phyloP scores from a whole-genome alignment of 2,888 invertebrate genomes.

The Ectropis crepuscularia region DNA sequence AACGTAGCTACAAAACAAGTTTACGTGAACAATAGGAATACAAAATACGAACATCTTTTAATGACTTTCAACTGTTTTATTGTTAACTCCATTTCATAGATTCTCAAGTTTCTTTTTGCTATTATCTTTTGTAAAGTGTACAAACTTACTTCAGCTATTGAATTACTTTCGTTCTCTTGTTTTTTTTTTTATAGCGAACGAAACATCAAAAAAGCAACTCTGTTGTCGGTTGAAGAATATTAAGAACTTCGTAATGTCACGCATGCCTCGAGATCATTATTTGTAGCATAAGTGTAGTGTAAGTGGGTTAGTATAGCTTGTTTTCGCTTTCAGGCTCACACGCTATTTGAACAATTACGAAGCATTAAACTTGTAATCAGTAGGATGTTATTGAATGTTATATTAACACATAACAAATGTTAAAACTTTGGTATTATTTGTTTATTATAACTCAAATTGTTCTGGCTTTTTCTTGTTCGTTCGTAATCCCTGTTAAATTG shows the following conservation, averaged over 20 bases:
- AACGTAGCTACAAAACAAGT: slow-evolving; percentile 7
- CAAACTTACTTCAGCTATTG: too few species aligned
- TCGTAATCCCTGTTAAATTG: too few species aligned
- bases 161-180: neutral
- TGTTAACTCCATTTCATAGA: neutral
- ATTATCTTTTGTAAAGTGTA: too few species aligned
- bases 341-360: slow-evolving; percentile 23
- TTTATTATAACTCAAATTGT: too few species aligned
- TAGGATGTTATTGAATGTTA: too few species aligned
- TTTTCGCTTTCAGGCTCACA: slow-evolving; percentile 34
- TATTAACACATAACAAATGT: too few species aligned
- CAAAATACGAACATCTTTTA: slow-evolving; percentile 3
- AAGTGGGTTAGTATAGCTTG: slow-evolving; percentile 26
- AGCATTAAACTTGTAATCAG: too few species aligned
- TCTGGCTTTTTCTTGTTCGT: too few species aligned
- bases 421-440: too few species aligned
- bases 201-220: too few species aligned
- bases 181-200: neutral
- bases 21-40: slow-evolving; percentile 11
- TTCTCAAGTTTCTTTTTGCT: too few species aligned
- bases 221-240: slow-evolving; percentile 11
- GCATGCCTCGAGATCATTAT: slow-evolving; percentile 29
- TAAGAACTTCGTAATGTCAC: slow-evolving; percentile 16
- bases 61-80: slow-evolving; percentile 5
- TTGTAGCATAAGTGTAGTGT: slow-evolving; percentile 12